Evolutionary conservation across 2,888 invertebrate genomes (phyloP), one percentile per base, ranked within the genome.

Genomic region (Therioaphis trifolii): DNA sequence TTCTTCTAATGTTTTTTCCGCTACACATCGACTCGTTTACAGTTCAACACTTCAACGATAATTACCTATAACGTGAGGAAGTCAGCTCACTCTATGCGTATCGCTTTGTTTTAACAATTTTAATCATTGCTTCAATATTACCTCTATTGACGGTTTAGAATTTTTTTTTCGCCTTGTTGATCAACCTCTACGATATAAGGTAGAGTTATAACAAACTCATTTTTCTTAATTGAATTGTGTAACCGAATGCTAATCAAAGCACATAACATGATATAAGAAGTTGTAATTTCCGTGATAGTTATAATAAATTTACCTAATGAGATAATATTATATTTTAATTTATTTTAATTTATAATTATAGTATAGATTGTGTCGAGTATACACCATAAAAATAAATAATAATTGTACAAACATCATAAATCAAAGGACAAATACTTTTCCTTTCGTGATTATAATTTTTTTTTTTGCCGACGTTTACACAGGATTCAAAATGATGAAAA

Each of bases 231-330:
- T 27, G 11, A 21, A 27, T n/a, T 61, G 9, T 11, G n/a, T 55
- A 40, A 55, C 35, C 35, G 21, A 72, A 58, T 43, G 40, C 12
- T 24, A 35, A 58, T 29, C 14, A 21, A 1, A 75, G 15, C 55
- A 46, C 9, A 27, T 4, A 76, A 76, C 27, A 21, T 46, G 43
- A 58, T 43, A 43, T 61, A 61, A 61, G 5, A 61, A 12, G 7
- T 61, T 46, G 27, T 76, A 61, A 76, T 76, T 61, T 76, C 76
- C 61, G 27, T n/a, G 3, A 76, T 61, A 46, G 61, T 76, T 46
- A 76, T 61, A 61, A 43, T 61, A n/a, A 61, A 71, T 27, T 61
- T 27, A 27, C 43, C 24, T 46, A 24, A 43, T 21, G 14, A 46
- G 43, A n/a, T 35, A 5, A 35, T 35, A 35, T 58, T 58, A 58